Percentiles rank a stretch among this genome's conserved stretches.
Evolutionary conservation across 2,113 vertebrate species (phyloP).

Genomic region (Sialia sialis): DNA sequence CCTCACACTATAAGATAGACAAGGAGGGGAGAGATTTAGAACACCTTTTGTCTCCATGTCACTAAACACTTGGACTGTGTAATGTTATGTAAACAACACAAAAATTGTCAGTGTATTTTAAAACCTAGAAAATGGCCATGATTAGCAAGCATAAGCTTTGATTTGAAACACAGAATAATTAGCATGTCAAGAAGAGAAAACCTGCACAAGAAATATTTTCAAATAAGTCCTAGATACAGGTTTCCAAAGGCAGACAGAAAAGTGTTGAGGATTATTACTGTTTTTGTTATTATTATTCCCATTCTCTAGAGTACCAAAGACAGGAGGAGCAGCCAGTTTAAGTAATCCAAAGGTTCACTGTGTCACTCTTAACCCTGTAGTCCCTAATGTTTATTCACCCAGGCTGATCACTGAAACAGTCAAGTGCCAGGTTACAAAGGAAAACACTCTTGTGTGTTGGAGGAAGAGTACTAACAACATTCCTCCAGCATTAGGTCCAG

Average conservation of each 20-base stretch:
- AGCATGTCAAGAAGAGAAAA: background rate
- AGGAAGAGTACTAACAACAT: background rate
- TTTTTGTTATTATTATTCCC: background rate
- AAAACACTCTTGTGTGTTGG: background rate
- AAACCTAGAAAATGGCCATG: conserved; percentile 10
- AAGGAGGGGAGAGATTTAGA: background rate
- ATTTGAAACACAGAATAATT: background rate
- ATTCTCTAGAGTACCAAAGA: background rate
- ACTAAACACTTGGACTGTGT: background rate
- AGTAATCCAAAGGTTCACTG: background rate
- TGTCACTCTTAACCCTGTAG: background rate
- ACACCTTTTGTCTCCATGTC: conserved; percentile 4
- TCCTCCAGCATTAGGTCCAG: background rate
- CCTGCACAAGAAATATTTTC: background rate
- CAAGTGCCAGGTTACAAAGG: background rate
- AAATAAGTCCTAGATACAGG: background rate
- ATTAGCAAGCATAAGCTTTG: background rate
- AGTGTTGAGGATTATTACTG: background rate
- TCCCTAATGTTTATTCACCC: background rate
- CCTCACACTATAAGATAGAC: background rate
- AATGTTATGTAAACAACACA: background rate
- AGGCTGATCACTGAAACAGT: background rate
- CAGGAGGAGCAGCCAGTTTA: background rate
- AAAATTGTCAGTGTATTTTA: background rate
- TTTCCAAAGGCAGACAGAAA: background rate